Conservation (phyloP, 2,797 vertebrate genomes). For the Masticophis lateralis region DNA sequence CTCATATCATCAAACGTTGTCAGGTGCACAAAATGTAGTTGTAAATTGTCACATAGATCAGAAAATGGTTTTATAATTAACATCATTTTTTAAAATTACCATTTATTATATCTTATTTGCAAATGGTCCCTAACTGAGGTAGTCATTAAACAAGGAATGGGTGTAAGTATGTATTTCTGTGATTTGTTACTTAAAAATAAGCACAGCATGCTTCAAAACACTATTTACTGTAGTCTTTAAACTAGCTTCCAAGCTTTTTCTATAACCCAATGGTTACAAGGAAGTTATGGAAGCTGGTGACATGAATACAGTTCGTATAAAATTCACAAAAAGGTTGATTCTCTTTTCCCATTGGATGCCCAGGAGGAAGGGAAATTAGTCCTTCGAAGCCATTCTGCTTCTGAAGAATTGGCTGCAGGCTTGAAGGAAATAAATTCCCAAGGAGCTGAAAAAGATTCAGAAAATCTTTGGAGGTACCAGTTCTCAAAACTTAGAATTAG, state of each 20-base stretch:
- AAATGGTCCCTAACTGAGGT: neutral
- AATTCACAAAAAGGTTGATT: neutral
- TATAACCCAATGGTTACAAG: neutral
- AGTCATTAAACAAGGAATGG: neutral
- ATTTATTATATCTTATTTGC: neutral
- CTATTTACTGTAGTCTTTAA: neutral
- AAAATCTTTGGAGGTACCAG: neutral
- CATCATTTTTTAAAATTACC: neutral
- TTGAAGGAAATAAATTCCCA: neutral
- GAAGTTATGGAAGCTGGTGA: neutral
- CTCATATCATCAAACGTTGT: neutral
- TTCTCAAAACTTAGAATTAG: neutral
- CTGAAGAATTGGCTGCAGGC: neutral
- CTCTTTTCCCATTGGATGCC: neutral
- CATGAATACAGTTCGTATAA: neutral
- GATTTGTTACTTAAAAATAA: neutral
- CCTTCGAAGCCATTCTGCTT: neutral
- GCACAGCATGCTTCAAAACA: neutral
- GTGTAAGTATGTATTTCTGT: neutral
- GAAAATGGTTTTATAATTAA: neutral
- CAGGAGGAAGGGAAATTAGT: neutral
- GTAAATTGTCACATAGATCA: neutral
- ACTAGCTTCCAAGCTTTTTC: neutral
- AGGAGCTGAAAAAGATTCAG: neutral
- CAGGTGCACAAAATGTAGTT: neutral